Evolutionary conservation across 2,797 vertebrate species (phyloP), one percentile per base, ranked within the genome.

Genomic region (Coluber constrictor): DNA sequence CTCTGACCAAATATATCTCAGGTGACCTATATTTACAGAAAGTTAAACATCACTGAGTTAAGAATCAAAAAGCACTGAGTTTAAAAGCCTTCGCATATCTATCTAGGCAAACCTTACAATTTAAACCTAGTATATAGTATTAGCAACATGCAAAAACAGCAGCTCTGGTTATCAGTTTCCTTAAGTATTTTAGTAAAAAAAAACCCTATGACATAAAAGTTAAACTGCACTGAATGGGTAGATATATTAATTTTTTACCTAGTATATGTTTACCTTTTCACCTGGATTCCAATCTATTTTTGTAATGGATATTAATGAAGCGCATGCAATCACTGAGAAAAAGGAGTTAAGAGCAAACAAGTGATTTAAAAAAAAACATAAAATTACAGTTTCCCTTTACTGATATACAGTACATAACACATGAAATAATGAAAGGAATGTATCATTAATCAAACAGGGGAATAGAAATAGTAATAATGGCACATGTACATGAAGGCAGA

Each of bases 241-340:
- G 66, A 1, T 90, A 23, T 2, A 1, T 88, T 90, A 92, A 92
- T 1, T 25, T 90, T 60, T 88, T 91, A 32, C 56, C n/a, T 93
- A 93, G 13, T 93, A 87, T 66, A 66, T 92, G n/a, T 91, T 97
- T 97, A 99, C 99, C 98, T 98, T 93, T 95, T 99, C 98, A 15
- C 94, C 93, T 63, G 93, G 92, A 92, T 98, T 93, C 98, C 98
- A 98, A 60, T 98, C 98, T 94, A 98, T 95, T 90, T 95, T 97
- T 87, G 97, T 97, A 94, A 97, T 97, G 89, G 95, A 97, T 94
- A 98, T 97, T n/a, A 95, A 93, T 18, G 91, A 93, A 18, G 98
- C 98, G 95, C 98, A 99, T 89, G 98, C 94, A 94, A 99, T 96
- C 95, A 98, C 99, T 98, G 94, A 89, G 60, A 95, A 96, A 92